Conservation (phyloP, 2,113 vertebrate species). For the Pardalotus punctatus region DNA sequence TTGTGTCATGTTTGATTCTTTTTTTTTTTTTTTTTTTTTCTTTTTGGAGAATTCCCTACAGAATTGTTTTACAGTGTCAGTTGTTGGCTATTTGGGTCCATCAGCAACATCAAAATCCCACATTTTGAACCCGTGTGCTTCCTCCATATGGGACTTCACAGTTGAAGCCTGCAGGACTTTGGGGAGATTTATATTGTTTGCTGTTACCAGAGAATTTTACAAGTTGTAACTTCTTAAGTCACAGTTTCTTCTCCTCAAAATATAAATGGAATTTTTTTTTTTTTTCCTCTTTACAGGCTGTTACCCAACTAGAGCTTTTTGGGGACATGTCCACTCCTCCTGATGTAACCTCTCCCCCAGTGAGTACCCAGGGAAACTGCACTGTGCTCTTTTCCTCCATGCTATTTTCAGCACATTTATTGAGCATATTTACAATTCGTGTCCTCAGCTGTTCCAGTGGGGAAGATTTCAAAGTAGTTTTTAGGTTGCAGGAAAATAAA, state of each 20-base stretch:
- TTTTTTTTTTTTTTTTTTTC: not conserved
- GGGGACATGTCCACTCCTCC: conserved; percentile 99
- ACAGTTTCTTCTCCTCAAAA: not conserved
- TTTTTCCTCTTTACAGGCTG: conserved; percentile 83
- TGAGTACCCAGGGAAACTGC: conserved; percentile 73
- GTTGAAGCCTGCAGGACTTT: not conserved
- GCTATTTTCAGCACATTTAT: not conserved
- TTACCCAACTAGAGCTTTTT: conserved; percentile 98
- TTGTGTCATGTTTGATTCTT: not conserved
- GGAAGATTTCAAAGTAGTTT: not conserved
- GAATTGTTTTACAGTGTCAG: not conserved
- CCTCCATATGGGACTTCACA: not conserved
- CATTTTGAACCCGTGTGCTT: not conserved
- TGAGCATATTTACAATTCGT: not conserved
- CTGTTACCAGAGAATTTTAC: not conserved
- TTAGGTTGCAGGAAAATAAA: not conserved
- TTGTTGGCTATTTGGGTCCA: not conserved
- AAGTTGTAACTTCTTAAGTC: not conserved
- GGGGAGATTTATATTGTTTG: not conserved
- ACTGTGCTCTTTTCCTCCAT: not conserved
- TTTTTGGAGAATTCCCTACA: not conserved
- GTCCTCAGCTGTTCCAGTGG: not conserved
- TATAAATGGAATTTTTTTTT: not conserved
- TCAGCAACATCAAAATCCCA: not conserved
- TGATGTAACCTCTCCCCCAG: conserved; percentile 96